phyloP scores from a whole-genome alignment of 2,113 vertebrate genomes.

The Plecturocebus donacophilus region DNA sequence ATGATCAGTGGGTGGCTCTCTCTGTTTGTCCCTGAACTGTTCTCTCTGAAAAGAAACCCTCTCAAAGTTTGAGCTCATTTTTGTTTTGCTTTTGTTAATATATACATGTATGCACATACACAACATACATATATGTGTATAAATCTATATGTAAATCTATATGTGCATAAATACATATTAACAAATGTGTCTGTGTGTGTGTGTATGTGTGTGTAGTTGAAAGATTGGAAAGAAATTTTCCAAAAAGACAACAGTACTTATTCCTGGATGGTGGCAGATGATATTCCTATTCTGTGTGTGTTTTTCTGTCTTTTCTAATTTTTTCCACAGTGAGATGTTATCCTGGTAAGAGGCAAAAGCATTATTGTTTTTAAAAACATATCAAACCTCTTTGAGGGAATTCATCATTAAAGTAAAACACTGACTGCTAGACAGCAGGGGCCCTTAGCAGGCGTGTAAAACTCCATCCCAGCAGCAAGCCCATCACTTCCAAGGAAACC shows the following conservation, averaged over 20 bases:
- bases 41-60: background rate
- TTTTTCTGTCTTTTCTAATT: conserved; percentile 33
- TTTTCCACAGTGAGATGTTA: conserved; percentile 36
- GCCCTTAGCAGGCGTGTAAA: background rate
- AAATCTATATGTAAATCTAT: background rate
- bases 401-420: background rate
- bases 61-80: background rate
- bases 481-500: background rate
- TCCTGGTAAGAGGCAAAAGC: background rate
- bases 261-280: background rate
- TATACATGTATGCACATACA: background rate
- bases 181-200: background rate
- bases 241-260: conserved; percentile 8
- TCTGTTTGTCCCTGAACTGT: background rate
- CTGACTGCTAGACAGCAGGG: background rate
- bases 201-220: background rate
- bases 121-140: background rate
- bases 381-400: background rate
- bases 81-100: conserved; percentile 20
- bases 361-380: background rate
- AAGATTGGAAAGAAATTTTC: conserved; percentile 34
- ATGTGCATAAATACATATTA: background rate
- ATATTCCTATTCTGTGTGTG: conserved; percentile 35
- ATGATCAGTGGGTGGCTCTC: background rate
- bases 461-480: background rate